Evolutionary conservation across 2,888 invertebrate species (phyloP), one percentile per base, ranked within the genome.

Genomic region (Gandaritis pyraliata): DNA sequence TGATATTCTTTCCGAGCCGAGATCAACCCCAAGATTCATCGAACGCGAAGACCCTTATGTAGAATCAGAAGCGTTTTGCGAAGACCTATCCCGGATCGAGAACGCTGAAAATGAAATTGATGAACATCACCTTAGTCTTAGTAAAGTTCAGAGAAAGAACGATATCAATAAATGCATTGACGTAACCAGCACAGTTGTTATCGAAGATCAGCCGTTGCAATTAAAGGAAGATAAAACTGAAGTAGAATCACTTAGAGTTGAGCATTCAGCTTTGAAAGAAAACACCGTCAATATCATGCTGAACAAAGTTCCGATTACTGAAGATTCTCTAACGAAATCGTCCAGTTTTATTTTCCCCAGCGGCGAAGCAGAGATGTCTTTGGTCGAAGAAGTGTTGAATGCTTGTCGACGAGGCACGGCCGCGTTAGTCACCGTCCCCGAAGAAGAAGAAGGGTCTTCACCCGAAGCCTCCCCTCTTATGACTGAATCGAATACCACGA

Each of bases 401-500:
- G 89, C 90, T 64, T 92, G 92, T 69, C 82, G 91, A 66, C 82
- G 91, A 65, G 88, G 88, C 71, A 85, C 88, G 12, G 87, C 81
- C 43, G 82, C 93, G 66, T 82, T 94, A 64, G 92, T 93, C 51
- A 93, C 94, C 59, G 94, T 94, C 59, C 93, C 93, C 11, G 94
- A 94, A 79, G 94, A 94, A 72, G 94, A 94, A 76, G 94, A 94
- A 73, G 90, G 92, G 49, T 93, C 93, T 2, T 90, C 89, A 1
- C 90, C 92, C 41, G 93, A 92, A 70, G 88, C 86, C 68, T 93
- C 93, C 5, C 94, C 94, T 50, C 94, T 94, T 83, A 93, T 94
- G 89, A 94, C 94, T 82, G 94, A 94, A 86, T 94, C 94, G 12
- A 90, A 94, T 76, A 94, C 94, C 67, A 94, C 94, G 61, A 94